Base-by-base conservation (phyloP, 2,113 vertebrate genomes). In the Solea solea region DNA sequence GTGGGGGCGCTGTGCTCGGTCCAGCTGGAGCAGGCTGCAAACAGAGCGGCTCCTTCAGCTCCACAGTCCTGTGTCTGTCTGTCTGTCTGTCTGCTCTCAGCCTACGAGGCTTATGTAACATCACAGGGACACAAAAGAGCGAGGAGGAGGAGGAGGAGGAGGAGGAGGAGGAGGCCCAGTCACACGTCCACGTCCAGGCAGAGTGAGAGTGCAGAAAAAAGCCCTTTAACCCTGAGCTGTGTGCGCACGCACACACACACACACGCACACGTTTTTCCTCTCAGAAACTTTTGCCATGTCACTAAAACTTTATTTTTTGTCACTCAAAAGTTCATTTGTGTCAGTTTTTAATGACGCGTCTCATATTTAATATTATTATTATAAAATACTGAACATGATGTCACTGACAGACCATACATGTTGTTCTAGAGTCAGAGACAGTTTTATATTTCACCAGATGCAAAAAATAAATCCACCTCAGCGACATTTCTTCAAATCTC, bases 41-140 rank as follows among this genome's bases (percentile, higher is more conserved):
- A 88, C 88, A 86, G 85, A 44, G 78, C 56, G 16, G 69, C 70
- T 69, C 77, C 88, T 84, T 84, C 82, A 87, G 84, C 73, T 78
- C 56, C 72, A 85, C 82, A 88, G 78, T 64, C 83, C 76, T 3
- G 58, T 63, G 45, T 48, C 7, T 67, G 48, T 84, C 9, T 12
- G n/a, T 3, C 55, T 63, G 45, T 48, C 7, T 67, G 48, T 84
- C 9, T 12, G n/a, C 69, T 84, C 66, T 74, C 81, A 4, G 82
- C 78, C 87, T 67, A 73, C 81, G 42, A 40, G 56, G 59, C 67
- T 91, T 91, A 85, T 76, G 12, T 88, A 91, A 90, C 67, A 21
- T 49, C 15, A n/a, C 74, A 46, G 75, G 74, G 78, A 83, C 78
- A 88, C 84, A 89, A 86, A 89, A 72, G 84, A 67, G 49, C 64